Evolutionary conservation across 2,888 invertebrate genomes (phyloP).

Genomic region (Pilophorus perplexus): DNA sequence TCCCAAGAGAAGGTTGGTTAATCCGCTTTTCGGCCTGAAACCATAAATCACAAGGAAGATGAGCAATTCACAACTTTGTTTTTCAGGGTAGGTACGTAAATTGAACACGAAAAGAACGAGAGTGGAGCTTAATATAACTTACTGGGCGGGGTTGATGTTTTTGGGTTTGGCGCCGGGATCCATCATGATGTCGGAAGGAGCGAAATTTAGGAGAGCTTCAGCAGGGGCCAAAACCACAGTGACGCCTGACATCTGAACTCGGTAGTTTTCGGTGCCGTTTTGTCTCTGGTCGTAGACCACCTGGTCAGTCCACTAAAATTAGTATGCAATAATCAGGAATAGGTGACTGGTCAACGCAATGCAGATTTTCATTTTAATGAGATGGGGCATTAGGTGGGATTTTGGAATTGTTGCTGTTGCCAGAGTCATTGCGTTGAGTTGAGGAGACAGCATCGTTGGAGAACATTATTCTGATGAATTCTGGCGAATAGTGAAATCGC

Average conservation of each 20-base stretch:
- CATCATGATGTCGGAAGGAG: constrained; percentile 48
- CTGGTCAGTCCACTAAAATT: constrained; percentile 38
- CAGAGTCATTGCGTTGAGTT: too few relatives aligned
- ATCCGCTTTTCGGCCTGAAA: constrained; percentile 57
- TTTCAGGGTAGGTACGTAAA: background rate
- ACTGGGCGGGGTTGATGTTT: constrained; percentile 54
- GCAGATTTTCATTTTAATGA: background rate
- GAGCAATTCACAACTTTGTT: background rate
- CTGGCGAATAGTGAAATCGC: too few relatives aligned
- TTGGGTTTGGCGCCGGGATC: constrained; percentile 21
- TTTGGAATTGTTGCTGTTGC: background rate
- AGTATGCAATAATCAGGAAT: background rate
- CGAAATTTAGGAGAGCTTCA: constrained; percentile 60
- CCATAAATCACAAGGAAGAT: constrained; percentile 48
- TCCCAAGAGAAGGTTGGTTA: constrained; percentile 58
- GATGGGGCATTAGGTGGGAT: background rate
- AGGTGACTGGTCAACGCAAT: background rate
- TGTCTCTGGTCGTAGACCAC: constrained; percentile 68
- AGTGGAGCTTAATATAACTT: constrained; percentile 4
- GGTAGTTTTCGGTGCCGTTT: constrained; percentile 72
- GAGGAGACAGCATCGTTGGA: too few relatives aligned
- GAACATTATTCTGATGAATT: too few relatives aligned
- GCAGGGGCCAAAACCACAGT: constrained; percentile 65
- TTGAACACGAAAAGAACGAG: background rate
- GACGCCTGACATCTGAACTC: constrained; percentile 68